These are phyloP conservation scores for Conus canariensis DNA, from an alignment of 2,888 invertebrate genomes.

Conservation along the genomic window DNA sequence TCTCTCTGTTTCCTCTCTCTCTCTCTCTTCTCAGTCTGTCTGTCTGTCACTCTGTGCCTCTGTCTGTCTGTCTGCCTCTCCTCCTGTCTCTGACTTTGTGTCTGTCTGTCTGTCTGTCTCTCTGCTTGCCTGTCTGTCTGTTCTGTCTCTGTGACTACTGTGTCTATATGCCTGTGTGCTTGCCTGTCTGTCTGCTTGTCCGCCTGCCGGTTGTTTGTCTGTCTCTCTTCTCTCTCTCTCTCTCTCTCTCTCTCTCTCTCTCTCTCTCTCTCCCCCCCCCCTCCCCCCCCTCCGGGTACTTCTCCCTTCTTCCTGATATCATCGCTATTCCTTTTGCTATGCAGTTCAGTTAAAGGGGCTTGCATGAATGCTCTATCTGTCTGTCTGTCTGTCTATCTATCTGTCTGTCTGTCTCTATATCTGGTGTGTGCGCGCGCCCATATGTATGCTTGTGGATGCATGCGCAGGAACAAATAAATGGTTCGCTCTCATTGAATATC, in stretches of 20 bases:
- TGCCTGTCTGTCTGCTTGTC: neutral
- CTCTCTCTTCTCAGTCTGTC: neutral
- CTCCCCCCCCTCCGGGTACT: no score
- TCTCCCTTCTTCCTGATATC: no score
- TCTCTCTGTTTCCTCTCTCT: no score
- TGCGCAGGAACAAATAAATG: no score
- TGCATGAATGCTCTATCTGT: neutral
- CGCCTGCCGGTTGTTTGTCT: neutral
- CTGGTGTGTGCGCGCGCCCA: neutral
- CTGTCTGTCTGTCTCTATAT: constrained; percentile 29
- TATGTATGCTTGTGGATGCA: no score
- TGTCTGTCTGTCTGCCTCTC: neutral
- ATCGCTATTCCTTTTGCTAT: no score
- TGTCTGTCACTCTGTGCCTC: neutral
- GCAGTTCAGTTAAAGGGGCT: no score
- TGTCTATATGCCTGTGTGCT: neutral
- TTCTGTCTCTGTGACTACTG: no score
- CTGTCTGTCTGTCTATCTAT: no score
- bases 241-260: constrained; percentile 33
- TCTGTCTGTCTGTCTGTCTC: neutral
- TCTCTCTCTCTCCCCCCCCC: neutral
- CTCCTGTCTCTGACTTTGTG: neutral
- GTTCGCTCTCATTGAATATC: no score
- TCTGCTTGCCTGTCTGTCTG: neutral
- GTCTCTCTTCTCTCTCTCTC: neutral